phyloP scores from a whole-genome alignment of 2,888 invertebrate genomes.

The Colostygia pectinataria region DNA sequence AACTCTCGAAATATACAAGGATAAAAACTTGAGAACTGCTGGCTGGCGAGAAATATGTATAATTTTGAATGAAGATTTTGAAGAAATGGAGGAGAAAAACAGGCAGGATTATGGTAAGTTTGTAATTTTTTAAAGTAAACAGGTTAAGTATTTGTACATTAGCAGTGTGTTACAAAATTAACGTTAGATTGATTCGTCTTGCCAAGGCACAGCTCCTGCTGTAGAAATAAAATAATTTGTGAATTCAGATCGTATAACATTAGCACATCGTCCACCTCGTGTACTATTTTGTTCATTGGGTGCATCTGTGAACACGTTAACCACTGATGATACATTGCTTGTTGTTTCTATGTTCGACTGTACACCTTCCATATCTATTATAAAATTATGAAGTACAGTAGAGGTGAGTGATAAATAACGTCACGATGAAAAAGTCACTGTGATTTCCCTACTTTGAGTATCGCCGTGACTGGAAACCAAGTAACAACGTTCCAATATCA shows the following conservation, averaged over 20 bases:
- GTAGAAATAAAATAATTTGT: slow-evolving; percentile 32
- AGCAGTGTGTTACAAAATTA: slow-evolving; percentile 11
- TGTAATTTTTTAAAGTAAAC: slow-evolving; percentile 22
- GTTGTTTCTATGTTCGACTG: slow-evolving; percentile 27
- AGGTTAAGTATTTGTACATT: slow-evolving; percentile 23
- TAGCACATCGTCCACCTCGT: slow-evolving; percentile 32
- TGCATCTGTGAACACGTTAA: slow-evolving; percentile 30
- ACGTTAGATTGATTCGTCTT: slow-evolving; percentile 28
- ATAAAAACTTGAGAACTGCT: slow-evolving; percentile 21
- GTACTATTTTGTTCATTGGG: slow-evolving; percentile 32
- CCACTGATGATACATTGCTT: slow-evolving; percentile 31
- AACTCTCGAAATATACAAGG: slow-evolving; percentile 22
- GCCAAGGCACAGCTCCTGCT: slow-evolving; percentile 32
- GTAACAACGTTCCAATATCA: too few relatives aligned
- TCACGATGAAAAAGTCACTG: too few relatives aligned
- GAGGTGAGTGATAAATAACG: too few relatives aligned
- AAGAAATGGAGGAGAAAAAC: slow-evolving; percentile 32
- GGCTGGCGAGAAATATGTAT: slow-evolving; percentile 30
- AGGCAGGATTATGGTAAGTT: slow-evolving; percentile 28
- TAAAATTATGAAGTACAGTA: slow-evolving; percentile 35
- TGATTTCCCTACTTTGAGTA: too few relatives aligned
- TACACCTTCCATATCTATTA: slow-evolving; percentile 19
- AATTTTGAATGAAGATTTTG: slow-evolving; percentile 28
- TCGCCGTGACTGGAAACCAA: too few relatives aligned
- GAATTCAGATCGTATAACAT: slow-evolving; percentile 31